Conservation (phyloP, 1,140 invertebrate genomes). For the Temnothorax nylanderi region DNA sequence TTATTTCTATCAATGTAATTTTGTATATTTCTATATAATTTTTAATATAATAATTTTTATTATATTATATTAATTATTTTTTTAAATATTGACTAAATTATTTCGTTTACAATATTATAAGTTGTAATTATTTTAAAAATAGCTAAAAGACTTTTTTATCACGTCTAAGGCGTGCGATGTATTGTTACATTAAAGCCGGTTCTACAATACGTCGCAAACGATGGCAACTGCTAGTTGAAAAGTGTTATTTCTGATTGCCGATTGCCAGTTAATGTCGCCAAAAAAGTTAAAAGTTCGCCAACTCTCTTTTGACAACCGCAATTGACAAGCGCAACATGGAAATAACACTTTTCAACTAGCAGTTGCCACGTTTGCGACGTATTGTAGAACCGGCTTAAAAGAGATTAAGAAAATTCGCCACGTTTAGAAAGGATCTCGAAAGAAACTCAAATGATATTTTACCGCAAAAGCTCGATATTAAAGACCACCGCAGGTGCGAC, state of each 20-base stretch:
- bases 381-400: neutral
- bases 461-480: conserved; percentile 33
- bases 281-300: too few relatives aligned
- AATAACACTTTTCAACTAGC: too few relatives aligned
- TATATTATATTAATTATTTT: neutral
- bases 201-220: too few relatives aligned
- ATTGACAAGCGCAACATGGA: too few relatives aligned
- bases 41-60: neutral
- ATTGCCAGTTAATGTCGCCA: too few relatives aligned
- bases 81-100: neutral
- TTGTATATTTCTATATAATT: neutral
- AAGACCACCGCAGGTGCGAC: conserved; percentile 15
- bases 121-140: neutral
- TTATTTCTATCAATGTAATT: neutral
- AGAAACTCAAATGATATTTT: neutral
- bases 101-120: neutral
- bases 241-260: too few relatives aligned
- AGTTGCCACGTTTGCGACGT: too few relatives aligned
- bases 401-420: neutral
- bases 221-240: too few relatives aligned
- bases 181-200: too few relatives aligned
- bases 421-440: neutral
- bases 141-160: neutral
- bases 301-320: too few relatives aligned
- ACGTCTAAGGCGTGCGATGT: neutral